Evolutionary conservation across 2,113 vertebrate genomes (phyloP).

Genomic region (Notiomystis cincta): DNA sequence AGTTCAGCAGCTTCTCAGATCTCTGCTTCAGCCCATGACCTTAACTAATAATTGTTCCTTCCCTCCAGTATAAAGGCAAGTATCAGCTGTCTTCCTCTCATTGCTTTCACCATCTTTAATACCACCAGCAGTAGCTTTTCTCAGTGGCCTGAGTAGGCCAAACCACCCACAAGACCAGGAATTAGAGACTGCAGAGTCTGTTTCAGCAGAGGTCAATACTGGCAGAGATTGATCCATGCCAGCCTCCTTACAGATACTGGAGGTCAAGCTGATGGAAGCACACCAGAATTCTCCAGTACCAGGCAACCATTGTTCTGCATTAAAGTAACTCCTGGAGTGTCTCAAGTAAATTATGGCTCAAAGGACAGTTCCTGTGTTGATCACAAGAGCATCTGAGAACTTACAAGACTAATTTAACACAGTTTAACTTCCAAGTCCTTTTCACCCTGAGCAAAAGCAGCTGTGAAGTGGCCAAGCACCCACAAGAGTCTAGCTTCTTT

Average conservation of each 20-base stretch:
- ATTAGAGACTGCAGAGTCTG: not conserved
- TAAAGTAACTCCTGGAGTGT: not conserved
- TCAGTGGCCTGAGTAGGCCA: not conserved
- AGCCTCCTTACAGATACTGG: not conserved
- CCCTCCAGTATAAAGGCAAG: not conserved
- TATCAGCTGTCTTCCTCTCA: not conserved
- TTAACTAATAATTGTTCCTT: not conserved
- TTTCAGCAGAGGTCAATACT: not conserved
- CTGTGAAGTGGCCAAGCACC: not conserved
- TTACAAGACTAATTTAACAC: not conserved
- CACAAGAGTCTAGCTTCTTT: not conserved
- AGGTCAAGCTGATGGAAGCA: not conserved
- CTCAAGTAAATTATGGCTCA: not conserved
- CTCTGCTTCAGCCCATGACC: not conserved
- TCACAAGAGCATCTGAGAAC: not conserved
- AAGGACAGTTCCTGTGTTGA: not conserved
- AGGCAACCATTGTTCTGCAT: not conserved
- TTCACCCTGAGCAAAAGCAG: not conserved
- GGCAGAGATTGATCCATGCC: not conserved
- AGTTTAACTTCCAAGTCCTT: not conserved
- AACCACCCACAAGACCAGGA: not conserved
- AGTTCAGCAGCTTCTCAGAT: not conserved
- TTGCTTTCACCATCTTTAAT: not conserved
- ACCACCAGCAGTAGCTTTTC: not conserved
- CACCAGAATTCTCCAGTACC: not conserved